Conservation (phyloP, 2,797 vertebrate species). For the Pantherophis alleghaniensis region DNA sequence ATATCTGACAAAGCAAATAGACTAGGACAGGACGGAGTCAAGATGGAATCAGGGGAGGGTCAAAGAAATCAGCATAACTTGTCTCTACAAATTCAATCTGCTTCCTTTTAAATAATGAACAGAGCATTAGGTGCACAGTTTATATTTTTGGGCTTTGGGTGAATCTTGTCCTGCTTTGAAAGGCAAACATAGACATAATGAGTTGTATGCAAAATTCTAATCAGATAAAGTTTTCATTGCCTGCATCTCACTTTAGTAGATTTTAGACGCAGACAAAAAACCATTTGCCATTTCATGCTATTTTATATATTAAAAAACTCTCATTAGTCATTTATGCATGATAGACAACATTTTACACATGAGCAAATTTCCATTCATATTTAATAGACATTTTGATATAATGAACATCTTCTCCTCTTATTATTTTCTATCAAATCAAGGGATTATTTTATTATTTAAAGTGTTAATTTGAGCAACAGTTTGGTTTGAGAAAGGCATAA, state of each 20-base stretch:
- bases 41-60: not conserved
- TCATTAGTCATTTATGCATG: not conserved
- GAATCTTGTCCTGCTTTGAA: not conserved
- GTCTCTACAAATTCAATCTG: not conserved
- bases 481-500: not conserved
- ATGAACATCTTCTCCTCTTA: not conserved
- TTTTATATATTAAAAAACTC: not conserved
- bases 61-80: not conserved
- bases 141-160: not conserved
- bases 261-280: not conserved
- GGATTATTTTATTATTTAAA: not conserved
- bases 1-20: not conserved
- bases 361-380: not conserved
- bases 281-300: not conserved
- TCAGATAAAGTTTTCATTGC: not conserved
- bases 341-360: not conserved
- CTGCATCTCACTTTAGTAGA: not conserved
- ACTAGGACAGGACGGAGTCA: not conserved
- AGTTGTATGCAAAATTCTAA: not conserved
- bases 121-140: not conserved
- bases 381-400: not conserved
- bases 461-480: not conserved
- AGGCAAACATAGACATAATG: not conserved
- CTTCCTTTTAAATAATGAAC: not conserved
- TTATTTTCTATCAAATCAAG: not conserved